A percentile compares a stretch with the other conserved stretches of the same genome.
These are phyloP conservation scores for Rhabdomys pumilio DNA, from an alignment of 2,797 vertebrate genomes.

Conservation along the genomic window DNA sequence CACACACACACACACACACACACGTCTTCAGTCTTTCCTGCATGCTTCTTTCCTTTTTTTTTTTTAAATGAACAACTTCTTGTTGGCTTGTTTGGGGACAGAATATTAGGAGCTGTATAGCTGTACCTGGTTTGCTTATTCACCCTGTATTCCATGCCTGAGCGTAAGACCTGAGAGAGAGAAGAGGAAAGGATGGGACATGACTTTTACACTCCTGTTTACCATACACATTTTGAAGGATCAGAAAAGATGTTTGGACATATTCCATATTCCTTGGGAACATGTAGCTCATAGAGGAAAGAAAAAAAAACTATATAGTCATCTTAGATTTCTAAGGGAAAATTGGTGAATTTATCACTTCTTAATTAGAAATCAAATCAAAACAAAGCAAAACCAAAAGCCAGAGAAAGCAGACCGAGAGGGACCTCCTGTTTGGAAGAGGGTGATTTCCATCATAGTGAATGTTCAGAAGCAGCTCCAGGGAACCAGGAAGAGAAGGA, in stretches of 20 bases:
- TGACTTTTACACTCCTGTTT: neutral
- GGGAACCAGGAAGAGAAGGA: neutral
- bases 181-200: neutral
- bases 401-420: neutral
- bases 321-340: conserved; percentile 29
- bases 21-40: neutral
- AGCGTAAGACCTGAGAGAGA: neutral
- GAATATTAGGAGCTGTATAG: neutral
- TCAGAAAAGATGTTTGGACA: conserved; percentile 10
- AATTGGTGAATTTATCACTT: conserved; percentile 16
- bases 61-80: neutral
- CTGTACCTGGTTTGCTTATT: neutral
- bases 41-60: neutral
- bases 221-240: conserved; percentile 32
- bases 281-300: conserved; percentile 26
- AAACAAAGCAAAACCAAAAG: neutral
- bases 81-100: neutral
- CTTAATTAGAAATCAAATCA: neutral
- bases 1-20: neutral
- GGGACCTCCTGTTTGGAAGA: neutral
- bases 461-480: neutral
- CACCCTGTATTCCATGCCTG: neutral
- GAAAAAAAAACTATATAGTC: neutral
- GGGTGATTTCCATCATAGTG: neutral
- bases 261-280: conserved; percentile 9